Evolutionary conservation across 2,888 invertebrate species (phyloP).

Genomic region (Corbicula japonica): DNA sequence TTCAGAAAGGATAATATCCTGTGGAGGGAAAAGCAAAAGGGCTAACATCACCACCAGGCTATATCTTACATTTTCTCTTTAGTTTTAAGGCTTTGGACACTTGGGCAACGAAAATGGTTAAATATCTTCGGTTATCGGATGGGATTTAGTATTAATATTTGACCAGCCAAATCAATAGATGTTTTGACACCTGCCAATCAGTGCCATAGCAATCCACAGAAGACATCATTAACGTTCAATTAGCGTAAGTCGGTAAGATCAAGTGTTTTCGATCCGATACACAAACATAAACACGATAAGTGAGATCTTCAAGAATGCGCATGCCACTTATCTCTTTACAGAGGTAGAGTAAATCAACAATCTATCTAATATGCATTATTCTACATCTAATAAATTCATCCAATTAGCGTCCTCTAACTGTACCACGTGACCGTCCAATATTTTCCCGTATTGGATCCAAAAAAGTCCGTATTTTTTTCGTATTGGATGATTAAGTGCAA

Average conservation of each 20-base stretch:
- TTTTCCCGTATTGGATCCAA: too few species aligned
- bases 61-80: neutral
- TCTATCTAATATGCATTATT: too few species aligned
- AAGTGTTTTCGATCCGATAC: constrained; percentile 14
- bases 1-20: constrained; percentile 6
- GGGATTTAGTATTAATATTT: neutral
- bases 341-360: too few species aligned
- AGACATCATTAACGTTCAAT: constrained; percentile 12
- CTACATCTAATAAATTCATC: too few species aligned
- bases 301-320: constrained; percentile 14
- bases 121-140: too few species aligned
- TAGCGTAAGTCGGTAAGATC: constrained; percentile 5
- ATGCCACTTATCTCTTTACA: constrained; percentile 34
- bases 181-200: constrained; percentile 37
- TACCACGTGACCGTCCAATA: too few species aligned
- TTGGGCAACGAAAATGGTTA: neutral
- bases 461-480: too few species aligned
- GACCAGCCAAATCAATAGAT: neutral
- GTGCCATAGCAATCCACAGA: neutral
- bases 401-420: too few species aligned
- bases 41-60: neutral
- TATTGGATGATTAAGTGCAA: too few species aligned
- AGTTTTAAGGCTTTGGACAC: neutral
- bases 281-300: constrained; percentile 14
- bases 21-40: neutral